Base-by-base conservation (phyloP, 2,888 invertebrate genomes). In the Drosophila neutralis region DNA sequence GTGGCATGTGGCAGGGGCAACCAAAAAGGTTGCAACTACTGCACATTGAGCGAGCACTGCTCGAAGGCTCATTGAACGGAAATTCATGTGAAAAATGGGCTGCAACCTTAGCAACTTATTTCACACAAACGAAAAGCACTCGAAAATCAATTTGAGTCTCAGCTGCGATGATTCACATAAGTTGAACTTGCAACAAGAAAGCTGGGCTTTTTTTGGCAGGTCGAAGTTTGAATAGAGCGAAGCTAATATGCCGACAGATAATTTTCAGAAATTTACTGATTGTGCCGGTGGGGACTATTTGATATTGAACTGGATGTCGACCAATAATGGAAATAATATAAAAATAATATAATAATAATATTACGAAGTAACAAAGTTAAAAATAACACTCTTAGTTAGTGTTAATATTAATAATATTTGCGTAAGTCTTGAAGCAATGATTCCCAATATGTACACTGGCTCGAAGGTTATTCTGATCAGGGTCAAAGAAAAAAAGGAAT, bases 11-110 rank as follows among this genome's bases (percentile, higher is more conserved):
- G 36, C 35, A 35, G 40, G 24, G 36, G 24, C 63, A 45, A 60
- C 54, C 69, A 53, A 65, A 70, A 76, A 67, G 80, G 63, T 80
- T 67, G 63, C 79, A 75, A 45, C 45, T 45, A 69, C 69, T 75
- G 53, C 66, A 68, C 51, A 52, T 58, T 36, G 64, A 45, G 15
- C 10, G 15, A 40, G 40, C 38, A 62, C 51, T 52, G 48, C 75
- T 61, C 36, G 64, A 61, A 61, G 75, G 51, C 65, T 63, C 48
- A 64, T 48, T 69, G 60, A 33, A 31, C 49, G 71, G 35, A 76
- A 77, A 76, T 65, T 42, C 68, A 73, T 65, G 67, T 77, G 73
- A 77, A 80, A 76, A 68, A 76, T 67, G 49, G 24, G 40, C 70
- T 53, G 40, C 61, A 36, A 57, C 38, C 40, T 45, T 54, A 29